Evolutionary conservation across 2,113 vertebrate genomes (phyloP).

Genomic region (Strix uralensis): DNA sequence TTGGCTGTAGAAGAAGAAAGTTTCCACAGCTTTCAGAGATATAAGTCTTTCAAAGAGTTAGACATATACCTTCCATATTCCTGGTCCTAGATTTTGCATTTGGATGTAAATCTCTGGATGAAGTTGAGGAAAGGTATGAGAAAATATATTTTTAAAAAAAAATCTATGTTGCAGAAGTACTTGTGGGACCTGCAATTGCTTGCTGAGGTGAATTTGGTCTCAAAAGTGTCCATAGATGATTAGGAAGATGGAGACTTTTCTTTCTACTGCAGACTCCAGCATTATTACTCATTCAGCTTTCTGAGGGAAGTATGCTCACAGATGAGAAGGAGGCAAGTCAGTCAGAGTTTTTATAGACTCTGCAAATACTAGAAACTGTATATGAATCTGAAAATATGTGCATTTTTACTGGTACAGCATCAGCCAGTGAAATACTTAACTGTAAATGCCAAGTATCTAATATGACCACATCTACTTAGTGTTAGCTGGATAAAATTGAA

Average conservation of each 20-base stretch:
- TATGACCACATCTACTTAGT: not conserved
- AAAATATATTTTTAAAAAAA: not conserved
- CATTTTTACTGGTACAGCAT: not conserved
- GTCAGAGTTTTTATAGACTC: not conserved
- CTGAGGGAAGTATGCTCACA: not conserved
- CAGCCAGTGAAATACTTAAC: not conserved
- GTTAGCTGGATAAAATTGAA: not conserved
- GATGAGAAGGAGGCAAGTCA: not conserved
- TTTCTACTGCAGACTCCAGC: not conserved
- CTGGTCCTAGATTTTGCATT: not conserved
- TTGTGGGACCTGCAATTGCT: not conserved
- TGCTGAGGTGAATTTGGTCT: not conserved
- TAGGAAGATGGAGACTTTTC: not conserved
- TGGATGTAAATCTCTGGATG: not conserved
- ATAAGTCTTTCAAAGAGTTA: not conserved
- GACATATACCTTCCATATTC: not conserved
- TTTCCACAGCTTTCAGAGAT: not conserved
- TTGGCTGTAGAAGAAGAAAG: not conserved
- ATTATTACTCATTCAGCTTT: not conserved
- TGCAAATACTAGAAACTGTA: not conserved
- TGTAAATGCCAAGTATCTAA: not conserved
- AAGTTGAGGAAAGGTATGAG: not conserved
- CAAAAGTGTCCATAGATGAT: not conserved
- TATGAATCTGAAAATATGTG: not conserved
- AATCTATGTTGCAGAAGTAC: not conserved